Evolutionary conservation across 2,113 vertebrate genomes (phyloP).

Genomic region (Hippolais icterina): DNA sequence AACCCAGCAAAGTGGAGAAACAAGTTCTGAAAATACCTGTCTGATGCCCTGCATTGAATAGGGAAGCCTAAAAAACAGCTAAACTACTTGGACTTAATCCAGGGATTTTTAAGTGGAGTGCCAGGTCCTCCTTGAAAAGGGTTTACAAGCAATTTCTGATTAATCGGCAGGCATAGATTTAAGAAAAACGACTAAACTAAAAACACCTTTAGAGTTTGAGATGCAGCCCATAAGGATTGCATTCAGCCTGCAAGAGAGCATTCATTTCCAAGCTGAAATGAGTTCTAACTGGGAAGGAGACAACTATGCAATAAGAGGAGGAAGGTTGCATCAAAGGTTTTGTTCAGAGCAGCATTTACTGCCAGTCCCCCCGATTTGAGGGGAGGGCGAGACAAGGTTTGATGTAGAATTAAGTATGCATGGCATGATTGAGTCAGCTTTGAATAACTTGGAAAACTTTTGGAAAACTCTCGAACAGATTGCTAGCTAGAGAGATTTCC

Average conservation of each 20-base stretch:
- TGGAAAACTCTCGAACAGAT: neutral
- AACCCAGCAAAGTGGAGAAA: conserved; percentile 11
- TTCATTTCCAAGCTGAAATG: conserved; percentile 19
- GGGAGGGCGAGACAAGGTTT: neutral
- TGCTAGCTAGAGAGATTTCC: neutral
- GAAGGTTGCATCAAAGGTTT: conserved; percentile 24
- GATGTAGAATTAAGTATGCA: neutral
- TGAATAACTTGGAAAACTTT: neutral
- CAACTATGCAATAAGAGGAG: neutral
- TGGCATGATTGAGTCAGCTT: neutral
- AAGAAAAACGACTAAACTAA: conserved; percentile 11
- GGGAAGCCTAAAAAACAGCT: neutral
- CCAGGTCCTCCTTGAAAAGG: neutral
- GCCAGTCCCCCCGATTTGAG: neutral
- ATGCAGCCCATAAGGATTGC: conserved; percentile 27
- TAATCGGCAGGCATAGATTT: neutral
- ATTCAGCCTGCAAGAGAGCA: neutral
- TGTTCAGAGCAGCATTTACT: conserved; percentile 14
- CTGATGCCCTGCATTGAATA: neutral
- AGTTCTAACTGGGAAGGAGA: neutral
- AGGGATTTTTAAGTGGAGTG: neutral
- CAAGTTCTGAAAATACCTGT: conserved; percentile 35
- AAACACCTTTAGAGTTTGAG: conserved; percentile 14
- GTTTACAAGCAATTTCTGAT: neutral
- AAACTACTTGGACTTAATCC: neutral